Base-by-base conservation (phyloP, 2,888 invertebrate genomes). In the Dorcus hopei region DNA sequence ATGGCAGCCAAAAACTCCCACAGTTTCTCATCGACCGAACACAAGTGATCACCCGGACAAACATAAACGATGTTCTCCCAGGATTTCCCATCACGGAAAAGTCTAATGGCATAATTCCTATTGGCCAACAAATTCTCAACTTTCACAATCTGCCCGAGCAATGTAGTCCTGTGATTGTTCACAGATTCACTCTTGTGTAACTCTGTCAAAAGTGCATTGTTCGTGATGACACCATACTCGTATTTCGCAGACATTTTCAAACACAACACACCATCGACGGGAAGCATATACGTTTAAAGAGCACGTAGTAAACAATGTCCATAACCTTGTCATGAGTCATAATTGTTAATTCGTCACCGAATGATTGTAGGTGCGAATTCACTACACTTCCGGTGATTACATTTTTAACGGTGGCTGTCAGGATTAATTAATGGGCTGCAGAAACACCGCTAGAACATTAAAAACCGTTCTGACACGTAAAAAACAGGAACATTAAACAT, bases 1-100 rank as follows among this genome's bases (percentile, higher is more conserved):
- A 86, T 79, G 9, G 83, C 79, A 50, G 80, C 79, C 42, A 85
- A 71, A 70, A 77, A 82, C 40, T 80, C 80, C 81, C 82, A 83
- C 43, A 84, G 66, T 50, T 73, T 74, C 58, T 76, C 74, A 49
- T 65, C 65, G 26, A 79, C 70, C n/a, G 63, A 61, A 38, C 72
- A 67, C 49, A 78, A 65, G 50, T 64, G 65, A 11, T 70, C 65
- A 59, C 71, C 64, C 9, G 70, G 64, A 61, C 76, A 73, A 57
- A 58, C 65, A 64, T 75, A 79, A 14, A 70, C 65, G n/a, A 62
- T 66, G 8, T 71, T 65, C 61, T 79, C 78, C 77, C 76, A 79
- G 4, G 70, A 70, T 49, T 70, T 65, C 64, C 60, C 70, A 33
- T 69, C 70, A 64, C 74, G 75, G 33, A 78, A 61, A 42, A 74